phyloP scores from a whole-genome alignment of 2,113 vertebrate genomes.

The Melanocharis versteri region DNA sequence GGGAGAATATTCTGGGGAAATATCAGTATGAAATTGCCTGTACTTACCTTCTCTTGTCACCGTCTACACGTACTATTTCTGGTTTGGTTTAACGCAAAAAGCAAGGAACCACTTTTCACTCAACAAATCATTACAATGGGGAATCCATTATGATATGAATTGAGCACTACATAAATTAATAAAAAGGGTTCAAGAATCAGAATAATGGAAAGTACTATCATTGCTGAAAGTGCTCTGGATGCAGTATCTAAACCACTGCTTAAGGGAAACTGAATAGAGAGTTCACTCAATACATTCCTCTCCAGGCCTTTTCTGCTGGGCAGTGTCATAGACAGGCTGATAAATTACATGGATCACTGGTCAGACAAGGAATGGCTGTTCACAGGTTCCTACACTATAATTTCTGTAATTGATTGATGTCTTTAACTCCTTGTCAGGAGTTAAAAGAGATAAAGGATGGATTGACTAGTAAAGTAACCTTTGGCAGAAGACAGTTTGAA shows the following conservation, averaged over 20 bases:
- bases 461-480: not conserved
- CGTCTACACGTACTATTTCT: not conserved
- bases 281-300: not conserved
- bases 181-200: not conserved
- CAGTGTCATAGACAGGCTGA: not conserved
- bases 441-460: not conserved
- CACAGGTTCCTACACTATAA: not conserved
- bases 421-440: not conserved
- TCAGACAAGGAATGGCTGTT: not conserved
- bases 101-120: not conserved
- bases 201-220: not conserved
- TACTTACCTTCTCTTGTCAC: not conserved
- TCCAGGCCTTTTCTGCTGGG: not conserved
- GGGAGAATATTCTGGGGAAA: not conserved
- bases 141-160: not conserved
- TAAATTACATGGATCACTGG: not conserved
- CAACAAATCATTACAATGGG: not conserved
- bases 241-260: not conserved
- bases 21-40: not conserved
- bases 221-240: not conserved
- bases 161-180: not conserved
- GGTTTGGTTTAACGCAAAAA: not conserved
- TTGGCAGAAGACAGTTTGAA: not conserved
- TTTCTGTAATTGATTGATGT: not conserved
- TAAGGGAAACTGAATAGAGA: not conserved